Percentiles rank a stretch among this genome's conserved stretches.
These are phyloP conservation scores for Esox masquinongy DNA, from an alignment of 2,797 vertebrate genomes.

Conservation along the genomic window DNA sequence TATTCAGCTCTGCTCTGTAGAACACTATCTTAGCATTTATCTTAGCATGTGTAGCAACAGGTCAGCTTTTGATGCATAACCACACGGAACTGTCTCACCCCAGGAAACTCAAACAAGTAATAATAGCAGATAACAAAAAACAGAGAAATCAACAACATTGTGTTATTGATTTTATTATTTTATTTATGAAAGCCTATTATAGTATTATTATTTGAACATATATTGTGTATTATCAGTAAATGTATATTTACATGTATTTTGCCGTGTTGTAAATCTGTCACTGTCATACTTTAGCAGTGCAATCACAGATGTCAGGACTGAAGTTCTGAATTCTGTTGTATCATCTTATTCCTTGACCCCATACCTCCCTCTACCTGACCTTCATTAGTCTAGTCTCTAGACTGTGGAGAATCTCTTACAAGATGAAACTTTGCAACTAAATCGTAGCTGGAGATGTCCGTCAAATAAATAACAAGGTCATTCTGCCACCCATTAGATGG, in stretches of 20 bases:
- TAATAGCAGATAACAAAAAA: too few relatives aligned
- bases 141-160: too few relatives aligned
- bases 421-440: not conserved
- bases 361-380: slow-evolving; percentile 61
- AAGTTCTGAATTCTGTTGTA: not conserved
- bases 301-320: not conserved
- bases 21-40: too few relatives aligned
- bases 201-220: too few relatives aligned
- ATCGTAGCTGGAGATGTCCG: not conserved
- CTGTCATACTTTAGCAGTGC: not conserved
- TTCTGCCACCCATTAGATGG: slow-evolving; percentile 7
- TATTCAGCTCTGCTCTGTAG: not conserved
- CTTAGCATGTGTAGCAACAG: too few relatives aligned
- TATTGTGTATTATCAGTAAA: too few relatives aligned
- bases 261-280: not conserved
- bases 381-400: slow-evolving; percentile 46
- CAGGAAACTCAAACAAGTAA: too few relatives aligned
- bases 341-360: slow-evolving; percentile 52
- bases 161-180: too few relatives aligned
- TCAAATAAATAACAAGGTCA: not conserved
- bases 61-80: too few relatives aligned
- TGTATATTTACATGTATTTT: too few relatives aligned
- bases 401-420: not conserved
- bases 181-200: too few relatives aligned
- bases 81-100: too few relatives aligned